These are phyloP conservation scores for Capitulum mitella DNA, from an alignment of 2,888 invertebrate genomes.

Conservation along the genomic window DNA sequence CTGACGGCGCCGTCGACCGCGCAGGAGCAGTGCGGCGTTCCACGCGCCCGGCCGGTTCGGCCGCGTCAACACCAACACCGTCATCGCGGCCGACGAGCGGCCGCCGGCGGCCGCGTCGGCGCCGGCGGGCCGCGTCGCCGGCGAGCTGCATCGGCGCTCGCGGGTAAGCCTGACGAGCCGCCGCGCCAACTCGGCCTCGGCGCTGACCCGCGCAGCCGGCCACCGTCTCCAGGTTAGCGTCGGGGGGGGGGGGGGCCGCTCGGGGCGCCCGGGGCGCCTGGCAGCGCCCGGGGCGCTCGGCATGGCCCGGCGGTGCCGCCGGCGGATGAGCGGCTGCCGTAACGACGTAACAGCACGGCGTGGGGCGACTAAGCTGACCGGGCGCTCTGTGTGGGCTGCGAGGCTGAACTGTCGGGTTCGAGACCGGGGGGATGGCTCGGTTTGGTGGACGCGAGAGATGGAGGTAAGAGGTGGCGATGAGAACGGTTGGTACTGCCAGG, in stretches of 20 bases:
- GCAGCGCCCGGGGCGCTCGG: too few species aligned
- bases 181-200: not conserved
- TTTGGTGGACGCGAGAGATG: too few species aligned
- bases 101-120: not conserved
- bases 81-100: not conserved
- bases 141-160: not conserved
- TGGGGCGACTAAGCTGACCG: too few species aligned
- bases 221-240: not conserved
- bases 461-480: too few species aligned
- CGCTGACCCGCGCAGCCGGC: not conserved
- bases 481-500: too few species aligned
- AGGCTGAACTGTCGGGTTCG: too few species aligned
- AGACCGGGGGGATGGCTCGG: too few species aligned
- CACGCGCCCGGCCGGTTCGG: not conserved
- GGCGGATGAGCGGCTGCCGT: not conserved
- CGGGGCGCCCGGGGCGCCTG: too few species aligned
- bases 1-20: not conserved
- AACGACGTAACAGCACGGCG: not conserved
- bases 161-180: not conserved
- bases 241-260: not conserved
- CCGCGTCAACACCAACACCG: constrained; percentile 14
- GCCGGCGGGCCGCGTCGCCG: not conserved
- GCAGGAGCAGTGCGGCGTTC: not conserved
- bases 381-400: too few species aligned
- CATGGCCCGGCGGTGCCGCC: not conserved